Evolutionary conservation across 2,797 vertebrate genomes (phyloP).

Genomic region (Falco columbarius): DNA sequence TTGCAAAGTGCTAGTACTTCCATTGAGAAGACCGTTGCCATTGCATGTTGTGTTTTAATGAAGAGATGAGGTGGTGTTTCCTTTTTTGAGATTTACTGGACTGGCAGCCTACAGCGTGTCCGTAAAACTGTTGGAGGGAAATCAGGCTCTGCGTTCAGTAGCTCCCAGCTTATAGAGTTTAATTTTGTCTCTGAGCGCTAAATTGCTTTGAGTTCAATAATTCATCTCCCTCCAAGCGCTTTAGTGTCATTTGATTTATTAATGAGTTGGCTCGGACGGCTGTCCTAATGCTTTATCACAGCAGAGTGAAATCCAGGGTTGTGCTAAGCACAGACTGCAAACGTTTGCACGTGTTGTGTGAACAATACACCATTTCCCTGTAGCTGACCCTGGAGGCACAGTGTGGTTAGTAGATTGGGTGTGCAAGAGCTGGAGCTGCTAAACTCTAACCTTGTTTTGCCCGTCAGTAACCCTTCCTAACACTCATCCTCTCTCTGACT

Average conservation of each 20-base stretch:
- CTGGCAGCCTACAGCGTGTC: background rate
- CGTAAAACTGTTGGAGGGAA: background rate
- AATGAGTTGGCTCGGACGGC: background rate
- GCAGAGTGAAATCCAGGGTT: background rate
- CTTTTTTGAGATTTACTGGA: background rate
- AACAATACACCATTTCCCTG: background rate
- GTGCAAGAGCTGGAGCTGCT: background rate
- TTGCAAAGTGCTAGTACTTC: background rate
- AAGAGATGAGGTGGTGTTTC: background rate
- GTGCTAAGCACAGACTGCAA: background rate
- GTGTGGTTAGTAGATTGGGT: rapidly evolving
- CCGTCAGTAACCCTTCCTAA: background rate
- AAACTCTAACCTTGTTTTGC: background rate
- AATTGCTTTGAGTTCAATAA: slow-evolving; percentile 52
- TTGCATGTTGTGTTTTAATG: background rate
- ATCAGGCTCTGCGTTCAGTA: background rate
- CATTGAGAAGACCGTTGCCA: background rate
- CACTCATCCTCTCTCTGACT: background rate
- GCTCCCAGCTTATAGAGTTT: background rate
- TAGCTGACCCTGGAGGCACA: background rate
- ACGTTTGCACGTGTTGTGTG: background rate
- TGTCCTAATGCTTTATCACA: background rate
- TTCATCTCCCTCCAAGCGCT: slow-evolving; percentile 5
- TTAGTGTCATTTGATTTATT: slow-evolving; percentile 53
- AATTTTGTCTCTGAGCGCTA: background rate